Percentiles rank a stretch among this genome's conserved stretches.
These are phyloP conservation scores for Pseudachorutes palmiensis DNA, from an alignment of 1,140 invertebrate species.

Conservation along the genomic window DNA sequence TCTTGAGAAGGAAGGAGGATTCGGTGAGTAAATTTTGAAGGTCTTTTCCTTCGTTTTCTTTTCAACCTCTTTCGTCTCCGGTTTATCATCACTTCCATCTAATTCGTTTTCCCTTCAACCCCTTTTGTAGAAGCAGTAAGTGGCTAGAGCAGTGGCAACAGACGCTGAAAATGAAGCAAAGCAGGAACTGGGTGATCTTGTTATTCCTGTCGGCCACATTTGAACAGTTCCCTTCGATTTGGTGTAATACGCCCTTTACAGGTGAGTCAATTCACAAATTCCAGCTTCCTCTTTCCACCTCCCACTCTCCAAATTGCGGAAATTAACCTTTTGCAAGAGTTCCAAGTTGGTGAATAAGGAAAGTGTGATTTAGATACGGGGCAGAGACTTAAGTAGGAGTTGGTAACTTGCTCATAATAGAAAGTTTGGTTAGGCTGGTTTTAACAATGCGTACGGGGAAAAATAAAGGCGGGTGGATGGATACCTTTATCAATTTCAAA, in stretches of 20 bases:
- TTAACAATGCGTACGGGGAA: not conserved
- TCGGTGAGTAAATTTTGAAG: too few relatives aligned
- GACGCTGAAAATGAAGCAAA: not conserved
- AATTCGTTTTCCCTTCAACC: not conserved
- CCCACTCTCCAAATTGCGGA: not conserved
- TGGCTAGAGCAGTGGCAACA: too few relatives aligned
- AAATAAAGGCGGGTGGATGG: not conserved
- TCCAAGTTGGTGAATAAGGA: too few relatives aligned
- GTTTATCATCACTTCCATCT: not conserved
- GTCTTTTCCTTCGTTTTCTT: too few relatives aligned
- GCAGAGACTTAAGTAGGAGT: too few relatives aligned
- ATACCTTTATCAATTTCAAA: constrained; percentile 35
- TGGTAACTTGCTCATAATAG: too few relatives aligned
- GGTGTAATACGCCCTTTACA: not conserved
- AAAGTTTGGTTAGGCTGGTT: too few relatives aligned
- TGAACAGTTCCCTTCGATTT: not conserved
- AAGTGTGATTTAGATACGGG: too few relatives aligned
- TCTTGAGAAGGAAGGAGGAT: not conserved
- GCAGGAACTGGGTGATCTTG: not conserved
- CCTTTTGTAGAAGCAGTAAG: too few relatives aligned
- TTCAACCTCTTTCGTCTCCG: not conserved
- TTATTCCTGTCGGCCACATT: not conserved
- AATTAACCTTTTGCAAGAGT: too few relatives aligned
- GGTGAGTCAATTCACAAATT: not conserved
- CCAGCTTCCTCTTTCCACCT: not conserved